Percentiles rank a stretch among this genome's conserved stretches.
Conservation (phyloP, 92 coral and sea anemone species). For the Porites divaricata region DNA sequence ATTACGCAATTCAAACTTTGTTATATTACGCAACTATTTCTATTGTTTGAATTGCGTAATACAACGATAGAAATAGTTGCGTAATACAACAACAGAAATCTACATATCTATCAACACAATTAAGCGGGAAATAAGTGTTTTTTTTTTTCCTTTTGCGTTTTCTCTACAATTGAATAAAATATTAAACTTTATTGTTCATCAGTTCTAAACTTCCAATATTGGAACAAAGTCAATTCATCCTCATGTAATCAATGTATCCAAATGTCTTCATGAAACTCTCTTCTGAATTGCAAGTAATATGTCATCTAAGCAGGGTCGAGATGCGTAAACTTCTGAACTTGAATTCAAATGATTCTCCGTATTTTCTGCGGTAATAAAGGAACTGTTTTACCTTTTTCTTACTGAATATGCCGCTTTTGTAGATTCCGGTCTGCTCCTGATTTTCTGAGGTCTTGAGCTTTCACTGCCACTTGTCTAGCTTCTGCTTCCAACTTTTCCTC, state of each 20-base stretch:
- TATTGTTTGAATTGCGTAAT: no score
- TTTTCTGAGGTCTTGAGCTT: conserved; percentile 1
- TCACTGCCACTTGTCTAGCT: not conserved
- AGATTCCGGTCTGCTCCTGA: not conserved
- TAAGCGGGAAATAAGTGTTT: not conserved
- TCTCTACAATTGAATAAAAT: not conserved
- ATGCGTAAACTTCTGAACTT: conserved; percentile 1
- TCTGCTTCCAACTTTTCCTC: not conserved
- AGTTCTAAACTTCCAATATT: not conserved
- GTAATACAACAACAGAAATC: no score
- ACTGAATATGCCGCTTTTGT: not conserved
- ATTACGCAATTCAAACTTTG: no score
- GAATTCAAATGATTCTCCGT: not conserved
- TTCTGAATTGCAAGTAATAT: no score
- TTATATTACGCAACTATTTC: no score
- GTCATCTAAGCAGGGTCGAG: no score
- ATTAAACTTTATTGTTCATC: conserved; percentile 9
- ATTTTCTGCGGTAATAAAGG: not conserved
- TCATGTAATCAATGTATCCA: not conserved
- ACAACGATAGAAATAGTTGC: no score
- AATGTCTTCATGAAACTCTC: no score
- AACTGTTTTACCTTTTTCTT: conserved; percentile 7
- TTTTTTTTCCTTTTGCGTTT: not conserved
- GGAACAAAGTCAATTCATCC: not conserved
- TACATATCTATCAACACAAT: no score